phyloP scores from a whole-genome alignment of 1,140 invertebrate genomes.

The Neodiprion lecontei region DNA sequence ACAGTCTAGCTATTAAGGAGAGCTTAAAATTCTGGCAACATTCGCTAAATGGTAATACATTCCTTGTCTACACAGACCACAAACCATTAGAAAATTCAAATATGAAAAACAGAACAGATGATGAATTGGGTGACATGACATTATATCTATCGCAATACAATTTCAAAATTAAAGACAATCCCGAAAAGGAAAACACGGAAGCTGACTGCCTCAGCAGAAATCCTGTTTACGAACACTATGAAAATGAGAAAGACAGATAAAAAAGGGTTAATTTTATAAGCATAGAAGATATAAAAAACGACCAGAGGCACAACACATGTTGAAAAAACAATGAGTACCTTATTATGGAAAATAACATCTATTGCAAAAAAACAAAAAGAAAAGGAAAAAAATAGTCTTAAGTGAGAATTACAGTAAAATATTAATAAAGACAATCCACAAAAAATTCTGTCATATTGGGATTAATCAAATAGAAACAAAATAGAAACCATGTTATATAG shows the following conservation, averaged over 20 bases:
- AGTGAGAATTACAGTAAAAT: slow-evolving; percentile 32
- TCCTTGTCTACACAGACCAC: too few species aligned
- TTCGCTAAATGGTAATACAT: background rate
- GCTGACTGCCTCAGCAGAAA: too few species aligned
- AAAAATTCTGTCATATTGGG: slow-evolving; percentile 31
- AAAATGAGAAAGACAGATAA: background rate
- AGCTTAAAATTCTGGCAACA: slow-evolving; percentile 17
- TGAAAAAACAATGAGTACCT: background rate
- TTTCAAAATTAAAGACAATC: slow-evolving; percentile 15
- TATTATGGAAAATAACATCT: slow-evolving; percentile 17
- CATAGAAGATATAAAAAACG: background rate
- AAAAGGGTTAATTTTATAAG: too few species aligned
- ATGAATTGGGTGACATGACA: slow-evolving; percentile 16
- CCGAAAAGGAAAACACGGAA: background rate
- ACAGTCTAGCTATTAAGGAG: slow-evolving; percentile 13
- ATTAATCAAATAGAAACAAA: slow-evolving; percentile 35
- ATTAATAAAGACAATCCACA: slow-evolving; percentile 34
- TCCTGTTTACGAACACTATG: too few species aligned
- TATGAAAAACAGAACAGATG: slow-evolving; percentile 15
- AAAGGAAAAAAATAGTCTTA: slow-evolving; percentile 32
- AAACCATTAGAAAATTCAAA: too few species aligned
- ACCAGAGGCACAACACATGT: background rate
- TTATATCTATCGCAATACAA: background rate
- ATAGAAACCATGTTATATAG: slow-evolving; percentile 32
- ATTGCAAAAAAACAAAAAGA: slow-evolving; percentile 33